Evolutionary conservation across 1,140 invertebrate genomes (phyloP).

Genomic region (Coenobita brevimanus): DNA sequence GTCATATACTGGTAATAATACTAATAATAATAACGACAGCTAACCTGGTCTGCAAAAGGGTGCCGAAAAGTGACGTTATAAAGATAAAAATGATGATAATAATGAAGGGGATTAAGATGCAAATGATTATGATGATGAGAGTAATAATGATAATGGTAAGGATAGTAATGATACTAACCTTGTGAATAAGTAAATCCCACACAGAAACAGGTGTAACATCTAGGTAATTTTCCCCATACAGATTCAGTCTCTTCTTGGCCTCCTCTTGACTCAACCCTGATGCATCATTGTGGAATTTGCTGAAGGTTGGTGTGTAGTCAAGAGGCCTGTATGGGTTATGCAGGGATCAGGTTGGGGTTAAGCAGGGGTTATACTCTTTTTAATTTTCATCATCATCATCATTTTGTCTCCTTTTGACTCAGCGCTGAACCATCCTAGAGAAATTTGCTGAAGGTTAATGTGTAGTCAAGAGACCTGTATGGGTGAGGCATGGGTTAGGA

Average conservation of each 20-base stretch:
- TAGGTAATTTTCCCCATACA: slow-evolving; percentile 64
- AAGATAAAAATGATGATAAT: not conserved
- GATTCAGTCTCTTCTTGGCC: not conserved
- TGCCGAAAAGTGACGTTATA: not conserved
- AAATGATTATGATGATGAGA: too few species aligned
- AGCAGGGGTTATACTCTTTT: too few species aligned
- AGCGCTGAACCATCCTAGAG: too few species aligned
- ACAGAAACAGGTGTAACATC: slow-evolving; percentile 55
- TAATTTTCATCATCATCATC: too few species aligned
- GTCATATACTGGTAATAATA: too few species aligned
- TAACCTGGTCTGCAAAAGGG: not conserved
- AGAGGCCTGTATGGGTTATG: slow-evolving; percentile 18
- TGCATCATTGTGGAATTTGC: slow-evolving; percentile 32
- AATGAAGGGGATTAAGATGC: not conserved
- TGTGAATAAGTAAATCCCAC: slow-evolving; percentile 50
- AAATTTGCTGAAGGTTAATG: too few species aligned
- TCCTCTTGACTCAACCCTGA: slow-evolving; percentile 24
- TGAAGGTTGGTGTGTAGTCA: slow-evolving; percentile 49
- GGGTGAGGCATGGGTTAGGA: too few species aligned
- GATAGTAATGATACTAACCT: too few species aligned
- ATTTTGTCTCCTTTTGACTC: too few species aligned
- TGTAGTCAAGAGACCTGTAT: too few species aligned
- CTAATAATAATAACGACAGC: too few species aligned
- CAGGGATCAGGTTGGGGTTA: not conserved
- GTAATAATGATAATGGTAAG: too few species aligned